These are phyloP conservation scores for Hydrozoanthus tunicans DNA, from an alignment of 64 coral and sea anemone genomes.

Conservation along the genomic window DNA sequence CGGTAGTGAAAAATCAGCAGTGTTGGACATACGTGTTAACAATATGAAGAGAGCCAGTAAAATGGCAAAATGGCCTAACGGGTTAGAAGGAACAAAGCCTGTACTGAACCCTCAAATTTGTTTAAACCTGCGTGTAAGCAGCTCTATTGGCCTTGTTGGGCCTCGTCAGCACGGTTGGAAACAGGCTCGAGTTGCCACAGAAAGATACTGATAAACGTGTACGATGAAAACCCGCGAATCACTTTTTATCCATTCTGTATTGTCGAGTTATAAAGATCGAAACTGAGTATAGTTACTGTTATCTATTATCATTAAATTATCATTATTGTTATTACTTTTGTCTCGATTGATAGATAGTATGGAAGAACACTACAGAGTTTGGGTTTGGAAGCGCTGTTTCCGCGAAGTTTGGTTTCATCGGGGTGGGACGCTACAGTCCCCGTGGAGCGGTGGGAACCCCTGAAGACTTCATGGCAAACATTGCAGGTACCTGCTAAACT, in stretches of 20 bases:
- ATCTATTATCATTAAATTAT: background rate
- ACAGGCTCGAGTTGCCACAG: too few relatives aligned
- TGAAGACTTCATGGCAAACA: background rate
- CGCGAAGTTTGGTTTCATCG: constrained; percentile 1
- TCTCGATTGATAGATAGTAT: background rate
- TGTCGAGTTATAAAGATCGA: background rate
- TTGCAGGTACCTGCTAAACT: constrained; percentile 2
- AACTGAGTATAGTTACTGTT: background rate
- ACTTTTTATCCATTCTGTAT: background rate
- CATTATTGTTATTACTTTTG: background rate
- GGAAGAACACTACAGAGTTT: constrained; percentile 41
- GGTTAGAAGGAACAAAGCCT: too few relatives aligned
- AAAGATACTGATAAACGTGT: too few relatives aligned
- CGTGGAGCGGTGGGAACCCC: constrained; percentile 18
- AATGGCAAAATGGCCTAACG: too few relatives aligned
- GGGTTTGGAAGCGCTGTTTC: constrained; percentile 8
- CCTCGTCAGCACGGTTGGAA: too few relatives aligned
- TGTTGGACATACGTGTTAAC: too few relatives aligned
- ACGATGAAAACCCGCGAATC: too few relatives aligned
- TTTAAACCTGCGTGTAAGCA: too few relatives aligned
- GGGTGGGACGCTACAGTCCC: background rate
- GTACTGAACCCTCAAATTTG: too few relatives aligned
- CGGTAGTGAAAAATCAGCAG: too few relatives aligned
- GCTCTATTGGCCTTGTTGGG: too few relatives aligned
- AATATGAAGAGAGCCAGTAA: too few relatives aligned